Evolutionary conservation across 2,888 invertebrate species (phyloP).

Genomic region (Hedychridium roseum): DNA sequence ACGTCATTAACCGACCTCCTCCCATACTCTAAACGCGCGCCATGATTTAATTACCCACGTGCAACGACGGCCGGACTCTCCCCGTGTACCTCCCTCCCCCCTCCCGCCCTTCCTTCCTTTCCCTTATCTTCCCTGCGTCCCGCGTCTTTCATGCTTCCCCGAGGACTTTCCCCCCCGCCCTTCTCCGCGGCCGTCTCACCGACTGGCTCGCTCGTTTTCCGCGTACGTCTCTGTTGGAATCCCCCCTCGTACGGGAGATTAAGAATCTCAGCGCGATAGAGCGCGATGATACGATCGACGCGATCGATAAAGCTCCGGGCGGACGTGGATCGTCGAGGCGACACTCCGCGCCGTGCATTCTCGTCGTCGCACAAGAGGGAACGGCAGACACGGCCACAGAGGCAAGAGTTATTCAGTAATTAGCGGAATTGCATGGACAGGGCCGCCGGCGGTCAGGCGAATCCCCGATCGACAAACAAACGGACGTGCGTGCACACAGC

Average conservation of each 20-base stretch:
- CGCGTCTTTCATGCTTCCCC: neutral
- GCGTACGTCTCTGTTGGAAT: conserved; percentile 18
- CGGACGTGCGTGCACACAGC: too few species aligned
- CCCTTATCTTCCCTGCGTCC: neutral
- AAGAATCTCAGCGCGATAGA: conserved; percentile 40
- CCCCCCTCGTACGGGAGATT: conserved; percentile 30
- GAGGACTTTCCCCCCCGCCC: neutral
- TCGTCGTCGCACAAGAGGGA: conserved; percentile 23
- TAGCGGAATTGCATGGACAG: conserved; percentile 42
- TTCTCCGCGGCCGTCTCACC: neutral
- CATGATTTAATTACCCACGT: conserved; percentile 51
- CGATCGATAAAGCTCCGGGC: conserved; percentile 35
- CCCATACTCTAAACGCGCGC: conserved; percentile 16
- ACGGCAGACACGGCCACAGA: conserved; percentile 6
- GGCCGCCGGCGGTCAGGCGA: conserved; percentile 4
- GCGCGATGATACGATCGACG: conserved; percentile 44
- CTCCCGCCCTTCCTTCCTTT: neutral
- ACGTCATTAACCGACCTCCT: conserved; percentile 21
- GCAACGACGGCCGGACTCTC: conserved; percentile 16
- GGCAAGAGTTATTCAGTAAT: conserved; percentile 50
- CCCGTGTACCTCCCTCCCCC: neutral
- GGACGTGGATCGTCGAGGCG: conserved; percentile 24
- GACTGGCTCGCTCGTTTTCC: neutral
- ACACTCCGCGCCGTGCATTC: conserved; percentile 29
- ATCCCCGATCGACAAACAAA: conserved; percentile 23